phyloP scores from a whole-genome alignment of 2,888 invertebrate species.

The Pheosia gnoma region DNA sequence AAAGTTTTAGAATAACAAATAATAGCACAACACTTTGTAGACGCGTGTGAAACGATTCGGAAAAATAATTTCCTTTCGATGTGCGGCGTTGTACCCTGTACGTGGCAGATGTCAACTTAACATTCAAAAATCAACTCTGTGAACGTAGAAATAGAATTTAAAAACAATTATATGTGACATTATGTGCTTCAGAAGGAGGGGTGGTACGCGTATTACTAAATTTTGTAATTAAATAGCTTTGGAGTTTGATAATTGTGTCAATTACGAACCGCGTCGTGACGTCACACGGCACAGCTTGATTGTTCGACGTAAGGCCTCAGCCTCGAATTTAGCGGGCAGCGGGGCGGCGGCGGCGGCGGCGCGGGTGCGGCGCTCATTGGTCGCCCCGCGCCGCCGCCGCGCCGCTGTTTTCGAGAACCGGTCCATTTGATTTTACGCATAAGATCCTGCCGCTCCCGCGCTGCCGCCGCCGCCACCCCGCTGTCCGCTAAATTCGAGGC shows the following conservation, averaged over 20 bases:
- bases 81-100: conserved; percentile 29
- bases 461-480: neutral
- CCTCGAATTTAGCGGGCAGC: too few relatives aligned
- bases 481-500: conserved; percentile 14
- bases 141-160: neutral
- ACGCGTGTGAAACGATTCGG: conserved; percentile 47
- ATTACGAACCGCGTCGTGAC: neutral
- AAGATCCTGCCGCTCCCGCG: too few relatives aligned
- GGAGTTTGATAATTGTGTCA: conserved; percentile 37
- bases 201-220: conserved; percentile 14
- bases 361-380: too few relatives aligned
- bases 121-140: conserved; percentile 33
- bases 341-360: too few relatives aligned
- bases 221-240: conserved; percentile 37
- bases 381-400: too few relatives aligned
- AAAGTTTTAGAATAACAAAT: conserved; percentile 3
- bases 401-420: conserved; percentile 20
- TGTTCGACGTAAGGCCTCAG: neutral
- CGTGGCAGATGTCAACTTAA: conserved; percentile 33
- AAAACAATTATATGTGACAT: neutral
- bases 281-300: neutral
- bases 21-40: conserved; percentile 30
- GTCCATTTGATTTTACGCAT: too few relatives aligned
- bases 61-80: conserved; percentile 55
- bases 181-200: neutral